Evolutionary conservation across 2,888 invertebrate species (phyloP), one percentile per base, ranked within the genome.

Genomic region (Schizotus pectinicornis): DNA sequence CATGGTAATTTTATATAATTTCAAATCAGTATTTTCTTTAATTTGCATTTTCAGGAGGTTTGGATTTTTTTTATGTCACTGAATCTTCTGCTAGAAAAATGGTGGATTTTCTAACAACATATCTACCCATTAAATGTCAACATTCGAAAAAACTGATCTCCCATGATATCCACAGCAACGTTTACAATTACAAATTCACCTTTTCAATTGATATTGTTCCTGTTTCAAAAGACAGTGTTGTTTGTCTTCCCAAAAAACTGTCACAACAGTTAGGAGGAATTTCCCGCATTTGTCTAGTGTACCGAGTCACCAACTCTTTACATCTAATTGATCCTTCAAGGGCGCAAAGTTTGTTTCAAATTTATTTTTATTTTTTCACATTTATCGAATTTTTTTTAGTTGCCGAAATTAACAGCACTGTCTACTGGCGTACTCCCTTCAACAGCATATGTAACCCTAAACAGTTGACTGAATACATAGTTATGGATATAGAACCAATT

Each of bases 141-240:
- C 91, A 92, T 73, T 95, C 98, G 0, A 97, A 98, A 79, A 95
- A 96, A 73, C 83, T 98, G 36, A 91, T 98, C 70, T 97, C 98
- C 0, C 98, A 98, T 74, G 99, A 99, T 79, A 92, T 95, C 54
- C 96, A 95, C 80, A 98, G 94, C 78, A 99, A 99, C 76, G 86
- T 89, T 8, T 98, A 92, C 80, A 98, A 98, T 79, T 98, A 97
- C 81, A 99, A 99, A 80, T 93, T 92, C 76, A 93, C 96, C 5
- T 94, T 86, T 80, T 92, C 94, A 61, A 89, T 99, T 63, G 98
- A 99, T 79, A 93, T 99, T 70, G 95, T 95, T 0, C 98, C 99
- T 0, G 79, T 99, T 51, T 98, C 98, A 11, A 98, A 97, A 80
- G 94, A 96, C 77, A 93, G 93, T 76, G 82, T 96, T 42, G 90